Evolutionary conservation across 1,140 invertebrate species (phyloP).

Genomic region (Leptinotarsa lineolata): DNA sequence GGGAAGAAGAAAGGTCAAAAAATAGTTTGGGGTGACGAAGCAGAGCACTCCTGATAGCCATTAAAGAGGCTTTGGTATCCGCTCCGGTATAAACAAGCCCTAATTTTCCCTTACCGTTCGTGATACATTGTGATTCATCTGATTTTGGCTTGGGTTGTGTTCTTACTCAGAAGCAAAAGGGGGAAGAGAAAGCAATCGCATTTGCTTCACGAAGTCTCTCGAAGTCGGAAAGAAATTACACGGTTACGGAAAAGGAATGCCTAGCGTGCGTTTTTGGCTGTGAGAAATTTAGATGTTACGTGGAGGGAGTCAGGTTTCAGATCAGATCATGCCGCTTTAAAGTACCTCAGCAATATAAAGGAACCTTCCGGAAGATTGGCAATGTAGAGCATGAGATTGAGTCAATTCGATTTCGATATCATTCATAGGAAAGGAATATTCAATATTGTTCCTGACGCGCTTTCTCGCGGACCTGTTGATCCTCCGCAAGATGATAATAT

Average conservation of each 20-base stretch:
- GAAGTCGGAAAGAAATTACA: constrained; percentile 29
- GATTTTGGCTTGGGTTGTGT: constrained; percentile 42
- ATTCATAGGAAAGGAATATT: too few relatives aligned
- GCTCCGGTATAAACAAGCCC: constrained; percentile 45
- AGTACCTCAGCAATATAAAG: too few relatives aligned
- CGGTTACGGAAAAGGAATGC: constrained; percentile 32
- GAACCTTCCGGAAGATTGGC: too few relatives aligned
- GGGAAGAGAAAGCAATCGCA: constrained; percentile 53
- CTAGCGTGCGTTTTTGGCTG: constrained; percentile 26
- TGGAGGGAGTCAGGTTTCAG: constrained; percentile 23
- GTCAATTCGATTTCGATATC: too few relatives aligned
- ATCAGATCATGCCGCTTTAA: constrained; percentile 22
- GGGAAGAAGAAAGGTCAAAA: constrained; percentile 41
- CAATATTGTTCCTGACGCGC: too few relatives aligned
- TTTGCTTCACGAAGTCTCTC: constrained; percentile 57
- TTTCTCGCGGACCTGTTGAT: too few relatives aligned
- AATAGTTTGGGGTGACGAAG: constrained; percentile 28
- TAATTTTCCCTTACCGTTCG: constrained; percentile 35
- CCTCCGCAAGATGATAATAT: too few relatives aligned
- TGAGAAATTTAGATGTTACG: constrained; percentile 31
- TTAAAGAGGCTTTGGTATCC: constrained; percentile 27
- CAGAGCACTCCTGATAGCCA: constrained; percentile 22
- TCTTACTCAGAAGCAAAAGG: constrained; percentile 41
- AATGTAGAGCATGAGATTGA: too few relatives aligned
- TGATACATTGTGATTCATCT: constrained; percentile 44